Evolutionary conservation across 1,140 invertebrate genomes (phyloP), one percentile per base, ranked within the genome.

Genomic region (Andricus grossulariae): DNA sequence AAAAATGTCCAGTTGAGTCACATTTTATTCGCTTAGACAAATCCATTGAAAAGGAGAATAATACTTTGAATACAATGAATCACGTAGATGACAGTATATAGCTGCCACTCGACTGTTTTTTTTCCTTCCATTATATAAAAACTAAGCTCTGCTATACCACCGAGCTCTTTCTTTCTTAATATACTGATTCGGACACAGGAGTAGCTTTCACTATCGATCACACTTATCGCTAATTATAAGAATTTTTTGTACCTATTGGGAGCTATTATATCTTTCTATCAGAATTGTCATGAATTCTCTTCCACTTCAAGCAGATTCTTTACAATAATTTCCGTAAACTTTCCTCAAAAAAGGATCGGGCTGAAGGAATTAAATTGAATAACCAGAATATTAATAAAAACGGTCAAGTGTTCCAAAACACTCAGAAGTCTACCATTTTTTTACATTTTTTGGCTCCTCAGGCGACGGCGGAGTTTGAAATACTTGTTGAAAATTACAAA

Each of bases 161-260:
- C 18, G 18, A 32, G 4, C 49, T 55, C 57, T 72, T 71, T 21
- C 51, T 76, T 73, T 19, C 32, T 80, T 19, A 77, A 80, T 76
- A 19, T 76, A 50, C 13, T 21, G 72, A 74, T 75, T 74, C 49
- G 75, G 74, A 77, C 49, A 72, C 57, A 54, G 66, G 54, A 75
- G 60, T 80, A 73, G n/a, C 15, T 54, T 77, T 73, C 12, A 73
- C 75, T 77, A 74, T 77, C 55, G 50, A 77, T 80, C 75, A 75
- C 73, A 77, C 75, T 80, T 77, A 80, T 73, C 15, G 10, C 79
- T 80, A 78, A 50, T 77, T 50, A 70, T 45, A 77, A 80, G 75
- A 75, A 50, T 77, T 25, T 49, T 78, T 80, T 77, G 76, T 80
- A 80, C 79, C 79, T 76, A 80, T 57, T 50, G 50, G 72, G 19